Evolutionary conservation across 1,140 invertebrate species (phyloP).

Genomic region (Drosophila jambulina): DNA sequence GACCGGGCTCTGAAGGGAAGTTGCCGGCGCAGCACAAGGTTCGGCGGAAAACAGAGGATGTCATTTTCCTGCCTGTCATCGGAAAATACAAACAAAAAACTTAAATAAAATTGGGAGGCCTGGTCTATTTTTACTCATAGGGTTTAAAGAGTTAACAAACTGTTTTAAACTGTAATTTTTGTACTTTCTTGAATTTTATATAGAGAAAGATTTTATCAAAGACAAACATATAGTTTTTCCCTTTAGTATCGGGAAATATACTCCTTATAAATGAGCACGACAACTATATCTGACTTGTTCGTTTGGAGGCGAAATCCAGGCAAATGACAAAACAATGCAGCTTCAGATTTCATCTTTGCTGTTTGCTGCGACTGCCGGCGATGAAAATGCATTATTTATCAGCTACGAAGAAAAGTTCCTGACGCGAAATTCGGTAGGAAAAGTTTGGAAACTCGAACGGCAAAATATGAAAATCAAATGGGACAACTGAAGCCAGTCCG

Average conservation of each 20-base stretch:
- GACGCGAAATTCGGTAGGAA: constrained; percentile 20
- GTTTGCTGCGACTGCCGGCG: constrained; percentile 16
- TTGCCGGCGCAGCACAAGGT: constrained; percentile 17
- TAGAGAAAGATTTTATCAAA: background rate
- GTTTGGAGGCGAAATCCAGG: constrained; percentile 35
- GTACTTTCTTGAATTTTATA: background rate
- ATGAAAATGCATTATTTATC: constrained; percentile 46
- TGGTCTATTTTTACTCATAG: background rate
- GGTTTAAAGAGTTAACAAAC: background rate
- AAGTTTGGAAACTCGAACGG: constrained; percentile 18
- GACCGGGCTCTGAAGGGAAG: background rate
- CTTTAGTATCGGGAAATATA: background rate
- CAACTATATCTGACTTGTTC: constrained; percentile 52
- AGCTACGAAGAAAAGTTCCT: constrained; percentile 17
- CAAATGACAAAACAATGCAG: constrained; percentile 33
- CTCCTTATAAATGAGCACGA: constrained; percentile 49
- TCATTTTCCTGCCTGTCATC: constrained; percentile 6
- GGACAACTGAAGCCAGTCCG: constrained; percentile 11
- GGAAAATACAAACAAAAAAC: constrained; percentile 11
- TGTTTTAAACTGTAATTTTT: background rate
- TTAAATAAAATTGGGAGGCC: background rate
- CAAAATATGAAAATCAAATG: constrained; percentile 31
- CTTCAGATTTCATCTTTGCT: constrained; percentile 26
- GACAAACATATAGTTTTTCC: background rate
- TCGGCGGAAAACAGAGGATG: constrained; percentile 10